Percentiles rank a stretch among this genome's conserved stretches.
Conservation (phyloP, 1,140 invertebrate genomes). For the Diabrotica undecimpunctata region DNA sequence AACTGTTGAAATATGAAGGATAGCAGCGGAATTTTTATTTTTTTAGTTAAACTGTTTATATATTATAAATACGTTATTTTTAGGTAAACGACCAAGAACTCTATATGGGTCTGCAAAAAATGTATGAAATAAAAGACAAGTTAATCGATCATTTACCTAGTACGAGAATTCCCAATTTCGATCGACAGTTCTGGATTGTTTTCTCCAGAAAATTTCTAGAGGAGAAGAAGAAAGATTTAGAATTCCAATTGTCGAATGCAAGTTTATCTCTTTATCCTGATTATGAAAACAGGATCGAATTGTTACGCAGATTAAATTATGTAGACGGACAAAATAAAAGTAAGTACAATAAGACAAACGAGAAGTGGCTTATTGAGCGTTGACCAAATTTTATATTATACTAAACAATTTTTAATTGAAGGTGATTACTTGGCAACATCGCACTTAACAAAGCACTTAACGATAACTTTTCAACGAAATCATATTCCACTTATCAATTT, state of each 20-base stretch:
- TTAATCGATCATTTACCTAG: constrained; percentile 42
- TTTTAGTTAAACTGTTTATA: too few species aligned
- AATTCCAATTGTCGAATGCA: constrained; percentile 76
- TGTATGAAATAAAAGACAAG: constrained; percentile 38
- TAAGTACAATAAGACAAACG: constrained; percentile 36
- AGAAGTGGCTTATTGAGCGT: too few species aligned
- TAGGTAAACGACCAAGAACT: constrained; percentile 36
- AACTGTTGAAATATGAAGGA: too few species aligned
- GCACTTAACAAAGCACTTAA: too few species aligned
- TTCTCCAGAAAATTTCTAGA: constrained; percentile 70
- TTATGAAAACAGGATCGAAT: constrained; percentile 77
- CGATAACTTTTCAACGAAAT: too few species aligned
- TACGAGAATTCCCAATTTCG: constrained; percentile 55
- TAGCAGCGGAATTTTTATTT: too few species aligned
- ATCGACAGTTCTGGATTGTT: constrained; percentile 69
- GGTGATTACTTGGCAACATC: too few species aligned
- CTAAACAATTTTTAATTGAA: too few species aligned
- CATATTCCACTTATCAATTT: too few species aligned
- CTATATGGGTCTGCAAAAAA: constrained; percentile 29
- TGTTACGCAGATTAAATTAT: constrained; percentile 76
- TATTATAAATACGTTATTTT: not conserved
- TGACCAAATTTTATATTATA: too few species aligned
- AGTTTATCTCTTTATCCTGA: constrained; percentile 84
- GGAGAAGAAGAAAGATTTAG: constrained; percentile 66
- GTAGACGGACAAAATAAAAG: constrained; percentile 69